Evolutionary conservation across 2,888 invertebrate species (phyloP), one percentile per base, ranked within the genome.

Genomic region (Scaeva pyrastri): DNA sequence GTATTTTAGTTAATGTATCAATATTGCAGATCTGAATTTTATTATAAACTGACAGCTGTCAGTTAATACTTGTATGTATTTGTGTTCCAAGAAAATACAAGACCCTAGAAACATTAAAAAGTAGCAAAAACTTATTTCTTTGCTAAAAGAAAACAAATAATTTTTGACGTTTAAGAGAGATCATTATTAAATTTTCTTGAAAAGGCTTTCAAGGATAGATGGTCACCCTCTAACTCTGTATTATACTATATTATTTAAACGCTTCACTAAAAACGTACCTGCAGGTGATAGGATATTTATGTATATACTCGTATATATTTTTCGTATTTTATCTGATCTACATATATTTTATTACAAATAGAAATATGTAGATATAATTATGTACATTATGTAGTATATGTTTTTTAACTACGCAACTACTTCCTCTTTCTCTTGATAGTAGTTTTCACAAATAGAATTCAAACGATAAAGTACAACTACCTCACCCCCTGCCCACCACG

Each of bases 241-340:
- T 23, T 7, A 23, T 52, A 7, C 0, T 41, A 12, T 14, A 52
- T 16, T 11, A 16, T 31, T 4, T 10, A 19, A 60, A 41, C 8
- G 14, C 14, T 41, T 12, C 2, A 19, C 36, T 39, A 16, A 19
- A 16, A 58, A 16, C 16, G 12, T 48, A 48, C 48, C 48, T 48
- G 26, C 2, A 36, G 36, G 19, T 36, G 19, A 48, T 66, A 36
- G 11, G 31, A 48, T 48, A 16, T 62, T 21, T 48, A 48, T 48
- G n/a, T n/a, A 56, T n/a, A 26, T n/a, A 43, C 10, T 19, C 10
- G 10, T 19, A 21, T 10, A 10, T 16, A 16, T 16, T n/a, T 43
- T 14, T n/a, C 16, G 19, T 16, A 19, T 45, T 66, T 48, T 48
- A 66, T 48, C 31, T 66, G 36, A 66, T 66, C 66, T 36, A 31